Evolutionary conservation across 2,888 invertebrate species (phyloP).

Genomic region (Caenorhabditis zanzibari): DNA sequence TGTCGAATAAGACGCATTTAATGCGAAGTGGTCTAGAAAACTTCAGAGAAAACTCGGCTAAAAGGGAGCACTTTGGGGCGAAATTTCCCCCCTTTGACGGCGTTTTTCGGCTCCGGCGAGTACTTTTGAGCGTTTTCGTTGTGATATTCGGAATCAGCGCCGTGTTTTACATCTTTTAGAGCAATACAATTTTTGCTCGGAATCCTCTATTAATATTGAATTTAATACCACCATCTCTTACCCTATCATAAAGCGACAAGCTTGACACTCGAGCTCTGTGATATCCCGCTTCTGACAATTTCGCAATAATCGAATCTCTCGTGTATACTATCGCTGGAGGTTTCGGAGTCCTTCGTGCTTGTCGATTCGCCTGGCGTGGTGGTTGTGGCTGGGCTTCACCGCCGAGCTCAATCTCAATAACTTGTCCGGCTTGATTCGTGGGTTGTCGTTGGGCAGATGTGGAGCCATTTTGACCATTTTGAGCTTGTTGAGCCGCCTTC

Average conservation of each 20-base stretch:
- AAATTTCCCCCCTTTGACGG: no score
- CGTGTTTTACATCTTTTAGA: no score
- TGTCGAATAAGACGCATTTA: no score
- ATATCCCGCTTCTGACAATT: background rate
- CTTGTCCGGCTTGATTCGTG: background rate
- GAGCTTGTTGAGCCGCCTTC: background rate
- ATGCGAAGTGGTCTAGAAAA: no score
- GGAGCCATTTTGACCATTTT: background rate
- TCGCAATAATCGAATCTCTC: background rate
- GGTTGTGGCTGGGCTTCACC: background rate
- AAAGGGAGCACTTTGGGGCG: no score
- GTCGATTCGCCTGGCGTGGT: background rate
- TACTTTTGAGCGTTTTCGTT: no score
- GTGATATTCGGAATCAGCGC: no score
- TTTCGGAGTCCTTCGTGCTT: background rate
- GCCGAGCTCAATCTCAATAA: no score
- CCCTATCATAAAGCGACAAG: background rate
- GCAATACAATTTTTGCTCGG: background rate
- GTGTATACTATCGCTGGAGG: background rate
- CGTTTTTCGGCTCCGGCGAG: no score
- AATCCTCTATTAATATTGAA: background rate
- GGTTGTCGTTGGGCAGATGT: background rate
- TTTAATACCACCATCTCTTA: background rate
- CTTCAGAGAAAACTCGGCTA: no score
- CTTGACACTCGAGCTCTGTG: conserved; percentile 4